Conservation (phyloP, 2,797 vertebrate genomes). For the Phaenicophaeus curvirostris region DNA sequence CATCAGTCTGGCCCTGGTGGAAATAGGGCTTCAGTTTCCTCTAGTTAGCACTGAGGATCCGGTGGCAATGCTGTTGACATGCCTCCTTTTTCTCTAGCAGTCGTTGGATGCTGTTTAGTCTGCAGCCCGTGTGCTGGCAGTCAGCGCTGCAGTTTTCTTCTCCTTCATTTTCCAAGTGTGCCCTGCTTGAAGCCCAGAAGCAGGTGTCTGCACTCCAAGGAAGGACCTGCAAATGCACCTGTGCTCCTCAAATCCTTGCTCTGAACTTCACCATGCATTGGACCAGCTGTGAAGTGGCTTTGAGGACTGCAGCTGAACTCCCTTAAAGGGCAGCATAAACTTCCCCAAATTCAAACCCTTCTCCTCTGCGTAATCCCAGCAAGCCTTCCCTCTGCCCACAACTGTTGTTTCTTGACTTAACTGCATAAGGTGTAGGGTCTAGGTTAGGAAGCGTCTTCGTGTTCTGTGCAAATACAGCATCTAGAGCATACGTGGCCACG, state of each 20-base stretch:
- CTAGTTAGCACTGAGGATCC: neutral
- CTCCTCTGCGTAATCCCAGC: neutral
- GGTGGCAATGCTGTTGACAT: constrained; percentile 48
- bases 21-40: constrained; percentile 66
- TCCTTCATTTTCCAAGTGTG: neutral
- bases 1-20: constrained; percentile 47
- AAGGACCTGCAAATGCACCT: neutral
- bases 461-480: neutral
- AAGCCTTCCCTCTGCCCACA: neutral
- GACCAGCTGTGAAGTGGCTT: neutral
- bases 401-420: neutral
- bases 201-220: neutral
- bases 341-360: neutral
- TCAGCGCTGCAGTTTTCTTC: neutral
- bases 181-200: neutral
- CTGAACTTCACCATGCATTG: neutral
- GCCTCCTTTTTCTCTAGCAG: neutral
- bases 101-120: neutral
- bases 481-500: neutral
- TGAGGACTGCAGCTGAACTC: neutral
- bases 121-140: neutral
- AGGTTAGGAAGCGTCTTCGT: neutral
- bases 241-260: neutral
- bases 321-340: neutral
- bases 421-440: neutral